phyloP scores from a whole-genome alignment of 2,797 vertebrate genomes.

The Selene dorsalis region DNA sequence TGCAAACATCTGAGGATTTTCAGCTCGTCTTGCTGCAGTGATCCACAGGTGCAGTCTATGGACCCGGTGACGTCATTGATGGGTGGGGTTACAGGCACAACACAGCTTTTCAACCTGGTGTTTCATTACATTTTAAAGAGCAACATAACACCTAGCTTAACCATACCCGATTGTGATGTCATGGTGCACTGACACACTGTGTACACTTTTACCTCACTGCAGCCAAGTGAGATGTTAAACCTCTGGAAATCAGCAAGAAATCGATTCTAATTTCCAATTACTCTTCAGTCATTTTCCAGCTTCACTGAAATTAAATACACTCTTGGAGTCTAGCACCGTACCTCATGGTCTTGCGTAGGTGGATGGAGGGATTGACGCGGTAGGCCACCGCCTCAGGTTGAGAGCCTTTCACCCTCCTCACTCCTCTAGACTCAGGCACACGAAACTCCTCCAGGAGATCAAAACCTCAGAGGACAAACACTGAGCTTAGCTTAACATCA shows the following conservation, averaged over 20 bases:
- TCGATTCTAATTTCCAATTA: background rate
- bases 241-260: background rate
- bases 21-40: background rate
- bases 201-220: background rate
- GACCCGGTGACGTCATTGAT: background rate
- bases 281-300: background rate
- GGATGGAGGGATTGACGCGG: constrained; percentile 78
- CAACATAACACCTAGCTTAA: constrained; percentile 1
- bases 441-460: constrained; percentile 85
- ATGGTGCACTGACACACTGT: background rate
- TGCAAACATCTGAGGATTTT: background rate
- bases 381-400: constrained; percentile 78
- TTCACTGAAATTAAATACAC: background rate
- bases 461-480: constrained; percentile 75
- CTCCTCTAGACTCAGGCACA: constrained; percentile 75
- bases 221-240: background rate
- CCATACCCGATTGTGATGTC: constrained; percentile 10
- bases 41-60: background rate
- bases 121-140: constrained; percentile 10
- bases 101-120: background rate
- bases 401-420: constrained; percentile 79
- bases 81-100: background rate
- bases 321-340: constrained; percentile 53
- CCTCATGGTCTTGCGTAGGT: constrained; percentile 81
- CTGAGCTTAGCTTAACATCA: constrained; percentile 42